Conservation (phyloP, 2,113 vertebrate genomes). For the Ictalurus furcatus region DNA sequence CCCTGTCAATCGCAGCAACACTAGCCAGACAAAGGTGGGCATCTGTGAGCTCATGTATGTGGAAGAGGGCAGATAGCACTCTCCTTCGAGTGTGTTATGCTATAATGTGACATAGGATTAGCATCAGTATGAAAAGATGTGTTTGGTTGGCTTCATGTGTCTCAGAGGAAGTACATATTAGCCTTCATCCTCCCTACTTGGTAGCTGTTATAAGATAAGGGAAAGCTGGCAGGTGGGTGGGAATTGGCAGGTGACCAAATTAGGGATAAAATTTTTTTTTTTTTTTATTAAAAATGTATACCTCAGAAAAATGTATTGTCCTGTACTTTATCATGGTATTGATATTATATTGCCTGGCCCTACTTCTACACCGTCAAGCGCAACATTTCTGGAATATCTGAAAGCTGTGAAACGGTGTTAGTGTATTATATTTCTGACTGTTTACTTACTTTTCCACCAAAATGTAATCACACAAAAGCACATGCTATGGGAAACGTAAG, state of each 20-base stretch:
- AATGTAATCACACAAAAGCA: constrained; percentile 8
- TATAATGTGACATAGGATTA: background rate
- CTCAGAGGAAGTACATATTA: too few relatives aligned
- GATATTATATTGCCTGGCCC: background rate
- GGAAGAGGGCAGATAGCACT: background rate
- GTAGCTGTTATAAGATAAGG: too few relatives aligned
- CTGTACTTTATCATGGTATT: background rate
- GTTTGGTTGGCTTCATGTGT: background rate
- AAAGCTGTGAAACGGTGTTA: too few relatives aligned
- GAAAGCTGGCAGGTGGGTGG: too few relatives aligned
- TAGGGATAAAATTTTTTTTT: too few relatives aligned
- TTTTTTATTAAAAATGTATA: too few relatives aligned
- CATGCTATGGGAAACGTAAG: background rate
- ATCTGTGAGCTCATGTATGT: background rate
- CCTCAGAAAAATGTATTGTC: background rate
- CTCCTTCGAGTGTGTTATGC: background rate
- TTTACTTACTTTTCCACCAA: background rate
- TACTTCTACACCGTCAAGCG: background rate
- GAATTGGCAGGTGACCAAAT: background rate
- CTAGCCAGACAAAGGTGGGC: background rate
- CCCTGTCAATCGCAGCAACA: background rate
- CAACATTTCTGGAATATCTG: background rate
- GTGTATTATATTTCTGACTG: background rate
- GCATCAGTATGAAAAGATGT: background rate
- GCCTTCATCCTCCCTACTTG: too few relatives aligned